Conservation (phyloP, 1,140 invertebrate genomes). For the Vanessa atalanta region DNA sequence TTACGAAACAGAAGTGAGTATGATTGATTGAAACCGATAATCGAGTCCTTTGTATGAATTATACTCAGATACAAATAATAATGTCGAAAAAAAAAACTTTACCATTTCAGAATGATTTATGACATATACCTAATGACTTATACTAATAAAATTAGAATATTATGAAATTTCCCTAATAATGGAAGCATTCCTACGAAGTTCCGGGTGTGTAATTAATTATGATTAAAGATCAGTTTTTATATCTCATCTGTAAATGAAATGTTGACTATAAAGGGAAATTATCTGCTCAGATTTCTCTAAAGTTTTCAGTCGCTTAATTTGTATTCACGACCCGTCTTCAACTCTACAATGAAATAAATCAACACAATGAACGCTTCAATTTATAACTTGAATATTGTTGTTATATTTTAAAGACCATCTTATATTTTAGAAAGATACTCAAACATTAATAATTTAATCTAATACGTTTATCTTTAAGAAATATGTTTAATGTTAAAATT, state of each 20-base stretch:
- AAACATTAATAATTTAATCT: too few relatives aligned
- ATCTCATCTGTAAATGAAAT: background rate
- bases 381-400: too few relatives aligned
- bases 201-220: background rate
- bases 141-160: too few relatives aligned
- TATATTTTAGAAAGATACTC: too few relatives aligned
- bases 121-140: background rate
- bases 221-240: background rate
- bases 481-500: too few relatives aligned
- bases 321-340: background rate
- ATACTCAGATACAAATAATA: background rate
- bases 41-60: background rate
- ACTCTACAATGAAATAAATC: slow-evolving; percentile 3
- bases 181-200: too few relatives aligned
- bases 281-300: background rate
- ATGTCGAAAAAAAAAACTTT: background rate
- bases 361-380: background rate
- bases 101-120: background rate
- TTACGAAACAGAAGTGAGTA: background rate
- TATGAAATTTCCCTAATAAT: too few relatives aligned
- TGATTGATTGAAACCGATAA: slow-evolving; percentile 7
- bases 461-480: too few relatives aligned
- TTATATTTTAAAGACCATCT: too few relatives aligned
- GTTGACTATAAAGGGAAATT: too few relatives aligned
- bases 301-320: background rate